A percentile compares a stretch with the other conserved stretches of the same genome.
Evolutionary conservation across 1,140 invertebrate genomes (phyloP).

Genomic region (Brachionus sp.): DNA sequence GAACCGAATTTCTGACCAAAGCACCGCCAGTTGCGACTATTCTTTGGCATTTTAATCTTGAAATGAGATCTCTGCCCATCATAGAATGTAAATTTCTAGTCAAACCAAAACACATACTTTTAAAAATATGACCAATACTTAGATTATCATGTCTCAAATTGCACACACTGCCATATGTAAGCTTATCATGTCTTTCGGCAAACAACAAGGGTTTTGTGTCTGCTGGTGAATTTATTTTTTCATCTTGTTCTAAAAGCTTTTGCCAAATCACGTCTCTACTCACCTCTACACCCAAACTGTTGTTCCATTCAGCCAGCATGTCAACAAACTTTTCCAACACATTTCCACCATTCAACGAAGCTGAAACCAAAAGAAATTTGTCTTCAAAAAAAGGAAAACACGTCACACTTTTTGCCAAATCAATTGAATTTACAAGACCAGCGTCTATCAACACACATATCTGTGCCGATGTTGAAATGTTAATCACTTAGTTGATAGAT

Average conservation of each 20-base stretch:
- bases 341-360: slow-evolving; percentile 82
- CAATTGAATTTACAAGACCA: not conserved
- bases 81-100: slow-evolving; percentile 70
- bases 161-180: slow-evolving; percentile 65
- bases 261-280: slow-evolving; percentile 70
- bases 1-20: not conserved
- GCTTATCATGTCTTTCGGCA: slow-evolving; percentile 73
- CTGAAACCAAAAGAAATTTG: slow-evolving; percentile 74
- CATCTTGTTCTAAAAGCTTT: slow-evolving; percentile 65
- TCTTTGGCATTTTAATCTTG: slow-evolving; percentile 3
- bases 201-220: slow-evolving; percentile 66
- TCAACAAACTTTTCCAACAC: slow-evolving; percentile 75
- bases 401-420: not conserved
- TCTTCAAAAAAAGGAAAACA: slow-evolving; percentile 74
- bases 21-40: slow-evolving; percentile 40
- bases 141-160: slow-evolving; percentile 72
- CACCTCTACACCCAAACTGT: slow-evolving; percentile 66
- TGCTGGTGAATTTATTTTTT: slow-evolving; percentile 55
- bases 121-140: slow-evolving; percentile 67
- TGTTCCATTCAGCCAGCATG: slow-evolving; percentile 75
- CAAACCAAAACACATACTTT: slow-evolving; percentile 72
- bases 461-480: slow-evolving; percentile 83
- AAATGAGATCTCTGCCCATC: slow-evolving; percentile 49
- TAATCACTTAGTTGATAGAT: slow-evolving; percentile 67
- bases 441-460: slow-evolving; percentile 66